These are phyloP conservation scores for Drosophila nikananu DNA, from an alignment of 1,140 invertebrate genomes.

Conservation along the genomic window DNA sequence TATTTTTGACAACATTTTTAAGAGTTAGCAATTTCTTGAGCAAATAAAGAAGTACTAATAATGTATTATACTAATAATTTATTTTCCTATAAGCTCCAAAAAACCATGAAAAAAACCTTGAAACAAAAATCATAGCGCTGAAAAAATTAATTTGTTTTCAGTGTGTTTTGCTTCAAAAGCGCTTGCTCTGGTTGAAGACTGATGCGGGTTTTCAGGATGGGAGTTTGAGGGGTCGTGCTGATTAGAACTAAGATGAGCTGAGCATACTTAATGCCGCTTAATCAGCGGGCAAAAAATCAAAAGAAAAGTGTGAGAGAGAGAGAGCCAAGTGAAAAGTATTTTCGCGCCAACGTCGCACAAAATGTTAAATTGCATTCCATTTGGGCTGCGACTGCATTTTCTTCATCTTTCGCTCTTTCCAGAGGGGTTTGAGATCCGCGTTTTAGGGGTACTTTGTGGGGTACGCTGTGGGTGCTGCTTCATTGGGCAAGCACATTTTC, in stretches of 20 bases:
- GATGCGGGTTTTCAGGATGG: slow-evolving; percentile 28
- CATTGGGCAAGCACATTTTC: slow-evolving; percentile 63
- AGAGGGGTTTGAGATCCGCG: not conserved
- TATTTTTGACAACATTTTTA: too few relatives aligned
- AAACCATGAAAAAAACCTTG: too few relatives aligned
- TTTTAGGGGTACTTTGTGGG: slow-evolving; percentile 13
- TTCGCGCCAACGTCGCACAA: slow-evolving; percentile 60
- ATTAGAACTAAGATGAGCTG: slow-evolving; percentile 25
- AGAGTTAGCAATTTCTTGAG: too few relatives aligned
- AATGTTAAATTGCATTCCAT: slow-evolving; percentile 71
- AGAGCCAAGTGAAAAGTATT: slow-evolving; percentile 15
- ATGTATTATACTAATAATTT: too few relatives aligned
- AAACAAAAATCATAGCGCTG: too few relatives aligned
- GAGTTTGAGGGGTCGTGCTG: not conserved
- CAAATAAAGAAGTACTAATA: too few relatives aligned
- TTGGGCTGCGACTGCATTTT: slow-evolving; percentile 50
- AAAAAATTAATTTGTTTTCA: not conserved
- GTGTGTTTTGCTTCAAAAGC: slow-evolving; percentile 35
- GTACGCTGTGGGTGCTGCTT: slow-evolving; percentile 43
- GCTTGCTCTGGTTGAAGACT: slow-evolving; percentile 7
- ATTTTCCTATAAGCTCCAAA: too few relatives aligned
- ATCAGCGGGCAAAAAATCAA: slow-evolving; percentile 37
- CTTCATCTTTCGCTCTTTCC: slow-evolving; percentile 17
- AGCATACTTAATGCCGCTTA: slow-evolving; percentile 40
- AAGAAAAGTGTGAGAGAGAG: not conserved